Conservation (phyloP, 1,140 invertebrate genomes). For the Harpegnathos saltator region DNA sequence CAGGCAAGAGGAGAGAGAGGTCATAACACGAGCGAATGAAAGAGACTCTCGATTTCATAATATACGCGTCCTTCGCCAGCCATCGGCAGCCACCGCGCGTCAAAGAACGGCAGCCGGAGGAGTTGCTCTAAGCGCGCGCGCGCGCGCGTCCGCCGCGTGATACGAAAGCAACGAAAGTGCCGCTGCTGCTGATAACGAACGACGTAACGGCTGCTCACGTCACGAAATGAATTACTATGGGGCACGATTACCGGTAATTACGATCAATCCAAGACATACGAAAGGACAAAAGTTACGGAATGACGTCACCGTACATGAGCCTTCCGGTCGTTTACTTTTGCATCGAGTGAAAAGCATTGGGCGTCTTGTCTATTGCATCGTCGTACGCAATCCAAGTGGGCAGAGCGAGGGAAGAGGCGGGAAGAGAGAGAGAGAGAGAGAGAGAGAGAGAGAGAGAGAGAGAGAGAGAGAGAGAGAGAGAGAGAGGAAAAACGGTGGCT, state of each 20-base stretch:
- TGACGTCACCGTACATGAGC: conserved; percentile 28
- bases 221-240: conserved; percentile 16
- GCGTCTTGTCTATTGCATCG: conserved; percentile 11
- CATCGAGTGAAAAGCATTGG: conserved; percentile 47
- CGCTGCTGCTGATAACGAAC: conserved; percentile 6
- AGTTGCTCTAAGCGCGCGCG: neutral
- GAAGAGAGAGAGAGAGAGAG: neutral
- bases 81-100: conserved; percentile 31
- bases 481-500: conserved; percentile 26
- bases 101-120: conserved; percentile 7
- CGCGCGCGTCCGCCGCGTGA: no score
- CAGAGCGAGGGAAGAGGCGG: neutral
- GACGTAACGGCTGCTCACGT: conserved; percentile 27
- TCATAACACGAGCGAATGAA: conserved; percentile 13
- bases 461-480: neutral
- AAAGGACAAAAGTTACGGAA: conserved; percentile 30
- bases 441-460: neutral
- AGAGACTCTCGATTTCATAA: conserved; percentile 51
- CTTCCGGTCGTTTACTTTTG: conserved; percentile 57
- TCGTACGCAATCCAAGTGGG: conserved; percentile 39
- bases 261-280: conserved; percentile 37
- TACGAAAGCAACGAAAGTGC: conserved; percentile 13
- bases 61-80: conserved; percentile 42
- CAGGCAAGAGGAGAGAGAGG: conserved; percentile 24
- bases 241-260: conserved; percentile 49